phyloP scores from a whole-genome alignment of 2,113 vertebrate species.

The Aplodontia rufa region DNA sequence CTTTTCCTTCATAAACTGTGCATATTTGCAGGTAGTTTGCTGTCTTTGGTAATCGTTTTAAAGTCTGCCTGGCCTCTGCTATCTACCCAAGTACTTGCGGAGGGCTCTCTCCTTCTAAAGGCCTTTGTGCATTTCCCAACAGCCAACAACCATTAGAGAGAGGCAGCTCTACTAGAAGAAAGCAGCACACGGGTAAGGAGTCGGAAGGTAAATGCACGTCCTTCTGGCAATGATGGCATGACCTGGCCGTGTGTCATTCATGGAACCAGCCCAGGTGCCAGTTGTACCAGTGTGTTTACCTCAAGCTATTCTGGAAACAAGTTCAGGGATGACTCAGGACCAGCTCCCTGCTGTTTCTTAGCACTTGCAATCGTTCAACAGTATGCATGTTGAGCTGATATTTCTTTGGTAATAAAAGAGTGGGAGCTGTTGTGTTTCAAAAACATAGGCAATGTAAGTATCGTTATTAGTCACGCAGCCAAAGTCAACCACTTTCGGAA shows the following conservation, averaged over 20 bases:
- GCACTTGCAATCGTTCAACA: background rate
- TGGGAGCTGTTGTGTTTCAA: background rate
- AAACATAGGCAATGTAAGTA: background rate
- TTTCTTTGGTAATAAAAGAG: background rate
- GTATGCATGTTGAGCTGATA: background rate
- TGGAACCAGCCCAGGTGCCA: background rate
- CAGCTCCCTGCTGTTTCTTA: background rate
- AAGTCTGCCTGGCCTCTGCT: background rate
- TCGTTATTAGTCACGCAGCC: background rate
- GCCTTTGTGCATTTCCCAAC: background rate
- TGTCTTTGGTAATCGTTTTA: background rate
- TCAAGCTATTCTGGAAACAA: background rate
- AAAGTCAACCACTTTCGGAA: background rate
- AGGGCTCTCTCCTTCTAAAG: background rate
- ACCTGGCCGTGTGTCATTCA: background rate
- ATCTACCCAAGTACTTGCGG: background rate
- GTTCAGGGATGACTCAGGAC: background rate
- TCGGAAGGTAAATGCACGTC: background rate
- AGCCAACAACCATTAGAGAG: background rate
- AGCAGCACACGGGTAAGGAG: accelerated
- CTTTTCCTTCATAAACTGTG: background rate
- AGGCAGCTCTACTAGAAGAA: background rate
- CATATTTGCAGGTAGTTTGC: background rate
- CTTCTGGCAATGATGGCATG: background rate
- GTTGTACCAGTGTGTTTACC: background rate